Evolutionary conservation across 1,140 invertebrate species (phyloP), one percentile per base, ranked within the genome.

Genomic region (Arctopsyche grandis): DNA sequence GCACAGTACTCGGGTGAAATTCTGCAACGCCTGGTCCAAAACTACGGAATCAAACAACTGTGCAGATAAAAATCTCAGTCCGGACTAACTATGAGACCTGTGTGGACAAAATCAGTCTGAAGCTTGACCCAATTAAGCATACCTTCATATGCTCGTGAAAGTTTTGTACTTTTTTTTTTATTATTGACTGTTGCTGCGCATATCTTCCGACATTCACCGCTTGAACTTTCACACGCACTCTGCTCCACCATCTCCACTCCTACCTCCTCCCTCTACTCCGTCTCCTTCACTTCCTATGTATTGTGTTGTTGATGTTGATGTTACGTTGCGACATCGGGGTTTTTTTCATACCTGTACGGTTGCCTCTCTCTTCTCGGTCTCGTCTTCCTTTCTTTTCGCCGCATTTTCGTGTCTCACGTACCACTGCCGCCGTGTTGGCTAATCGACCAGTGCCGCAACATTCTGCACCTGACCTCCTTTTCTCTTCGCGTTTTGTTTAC

Each of bases 381-480:
- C 24, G 63, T 66, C 63, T 66, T 63, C 24, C 29, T 76, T 43
- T 60, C 44, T 76, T 66, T 76, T 44, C 21, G 69, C 69, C 26
- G 38, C 38, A 5, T n/a, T n/a, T 66, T 46, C 43, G 24, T 66
- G 63, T 26, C 21, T 22, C 21, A 66, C 63, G 63, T 66, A 66
- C 63, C 19, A 26, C 56, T 12, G 71, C 48, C 24, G 24, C 44
- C 56, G 74, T n/a, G 58, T 63, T 44, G 16, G 74, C 52, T 29
- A 63, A 60, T 76, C 74, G 74, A 48, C 44, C 70, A 24, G 26
- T 63, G 74, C 43, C 58, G 74, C 74, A 56, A 56, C 52, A 24
- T 52, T 78, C 74, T 79, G 77, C 80, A 81, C 80, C 77, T 79
- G 80, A 81, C 80, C 80, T 74, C 77, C 70, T 81, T 81, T 79